Evolutionary conservation across 1,140 invertebrate genomes (phyloP).

Genomic region (Zaprionus lachaisei): DNA sequence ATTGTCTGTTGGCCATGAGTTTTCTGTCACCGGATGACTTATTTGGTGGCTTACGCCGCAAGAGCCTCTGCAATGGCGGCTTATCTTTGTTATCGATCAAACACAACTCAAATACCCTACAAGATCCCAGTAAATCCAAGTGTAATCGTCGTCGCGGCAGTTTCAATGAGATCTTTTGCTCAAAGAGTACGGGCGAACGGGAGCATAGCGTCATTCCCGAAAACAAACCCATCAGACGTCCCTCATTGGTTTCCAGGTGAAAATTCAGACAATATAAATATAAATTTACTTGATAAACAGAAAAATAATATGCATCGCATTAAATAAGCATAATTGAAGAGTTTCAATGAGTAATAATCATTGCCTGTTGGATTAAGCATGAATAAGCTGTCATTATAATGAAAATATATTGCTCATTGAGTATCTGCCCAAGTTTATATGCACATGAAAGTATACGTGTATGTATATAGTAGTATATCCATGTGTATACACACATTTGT

Average conservation of each 20-base stretch:
- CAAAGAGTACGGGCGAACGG: conserved; percentile 16
- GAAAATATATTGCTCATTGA: conserved; percentile 1
- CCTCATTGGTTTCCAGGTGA: conserved; percentile 66
- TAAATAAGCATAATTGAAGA: neutral
- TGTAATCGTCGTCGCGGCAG: conserved; percentile 81
- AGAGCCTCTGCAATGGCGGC: conserved; percentile 69
- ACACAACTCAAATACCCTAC: conserved; percentile 32
- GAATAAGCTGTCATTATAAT: neutral
- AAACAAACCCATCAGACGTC: conserved; percentile 29
- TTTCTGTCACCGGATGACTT: conserved; percentile 66
- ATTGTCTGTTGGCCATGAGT: conserved; percentile 46
- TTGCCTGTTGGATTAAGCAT: neutral
- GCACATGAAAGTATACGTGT: too few relatives aligned
- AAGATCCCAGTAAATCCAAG: conserved; percentile 55
- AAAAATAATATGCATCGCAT: neutral
- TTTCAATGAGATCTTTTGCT: conserved; percentile 66
- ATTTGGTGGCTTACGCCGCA: conserved; percentile 59
- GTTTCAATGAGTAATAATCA: neutral
- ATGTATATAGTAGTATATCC: neutral
- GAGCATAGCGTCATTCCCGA: conserved; percentile 15
- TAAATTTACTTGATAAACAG: neutral
- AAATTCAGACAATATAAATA: neutral
- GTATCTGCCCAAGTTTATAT: neutral
- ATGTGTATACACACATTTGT: neutral
- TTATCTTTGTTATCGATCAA: conserved; percentile 43